These are phyloP conservation scores for Cataglyphis rosenhaueri DNA, from an alignment of 2,888 invertebrate species.

Conservation along the genomic window DNA sequence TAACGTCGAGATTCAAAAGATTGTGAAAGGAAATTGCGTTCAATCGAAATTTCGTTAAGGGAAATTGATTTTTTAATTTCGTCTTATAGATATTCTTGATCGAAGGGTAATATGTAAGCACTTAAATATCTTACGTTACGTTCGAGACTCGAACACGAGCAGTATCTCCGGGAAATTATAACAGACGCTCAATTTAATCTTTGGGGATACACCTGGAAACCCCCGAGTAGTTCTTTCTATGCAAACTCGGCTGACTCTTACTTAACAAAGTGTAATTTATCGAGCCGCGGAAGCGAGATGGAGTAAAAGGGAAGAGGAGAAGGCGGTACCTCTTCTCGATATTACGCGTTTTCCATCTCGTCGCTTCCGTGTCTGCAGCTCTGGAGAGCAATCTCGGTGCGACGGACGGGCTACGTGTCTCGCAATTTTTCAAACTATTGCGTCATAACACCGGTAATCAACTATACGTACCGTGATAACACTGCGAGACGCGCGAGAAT, in stretches of 20 bases:
- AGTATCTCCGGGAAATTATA: constrained; percentile 61
- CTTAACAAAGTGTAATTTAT: constrained; percentile 71
- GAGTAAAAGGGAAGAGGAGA: neutral
- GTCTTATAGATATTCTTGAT: neutral
- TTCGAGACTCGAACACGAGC: constrained; percentile 51
- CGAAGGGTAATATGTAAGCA: neutral
- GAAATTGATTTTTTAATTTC: constrained; percentile 20
- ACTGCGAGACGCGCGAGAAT: constrained; percentile 45
- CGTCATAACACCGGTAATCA: constrained; percentile 48
- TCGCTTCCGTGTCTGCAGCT: constrained; percentile 52
- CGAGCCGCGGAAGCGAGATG: constrained; percentile 53
- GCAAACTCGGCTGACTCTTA: constrained; percentile 66
- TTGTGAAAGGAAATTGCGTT: neutral
- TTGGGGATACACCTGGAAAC: constrained; percentile 57
- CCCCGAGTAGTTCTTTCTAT: constrained; percentile 66
- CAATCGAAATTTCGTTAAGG: neutral
- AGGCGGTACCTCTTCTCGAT: constrained; percentile 41
- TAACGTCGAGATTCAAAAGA: neutral
- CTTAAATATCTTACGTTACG: constrained; percentile 9
- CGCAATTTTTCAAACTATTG: constrained; percentile 55
- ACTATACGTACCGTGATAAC: constrained; percentile 43
- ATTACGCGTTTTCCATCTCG: constrained; percentile 58
- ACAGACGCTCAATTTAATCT: constrained; percentile 62
- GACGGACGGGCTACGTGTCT: constrained; percentile 49
- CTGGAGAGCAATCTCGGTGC: constrained; percentile 45